phyloP scores from a whole-genome alignment of 1,140 invertebrate species.

The Heterodera schachtii region DNA sequence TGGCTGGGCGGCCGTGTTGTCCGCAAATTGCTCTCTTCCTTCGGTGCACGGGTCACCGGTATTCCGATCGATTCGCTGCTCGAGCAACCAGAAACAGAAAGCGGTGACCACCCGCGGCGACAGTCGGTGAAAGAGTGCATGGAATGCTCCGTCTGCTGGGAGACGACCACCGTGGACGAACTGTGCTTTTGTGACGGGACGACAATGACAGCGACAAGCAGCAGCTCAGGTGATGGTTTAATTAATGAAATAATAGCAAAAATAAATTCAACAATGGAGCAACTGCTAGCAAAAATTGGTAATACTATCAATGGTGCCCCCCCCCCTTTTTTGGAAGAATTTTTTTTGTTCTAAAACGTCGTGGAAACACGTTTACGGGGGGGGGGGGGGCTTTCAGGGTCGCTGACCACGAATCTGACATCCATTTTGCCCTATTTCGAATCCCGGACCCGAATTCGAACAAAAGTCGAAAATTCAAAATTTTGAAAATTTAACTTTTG shows the following conservation, averaged over 20 bases:
- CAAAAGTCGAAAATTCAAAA: no score
- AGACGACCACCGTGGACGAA: not conserved
- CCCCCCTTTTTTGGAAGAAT: no score
- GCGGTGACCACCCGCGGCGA: not conserved
- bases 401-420: no score
- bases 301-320: not conserved
- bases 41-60: not conserved
- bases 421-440: no score
- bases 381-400: no score
- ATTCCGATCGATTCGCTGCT: not conserved
- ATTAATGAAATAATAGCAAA: not conserved
- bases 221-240: not conserved
- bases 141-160: constrained; percentile 6
- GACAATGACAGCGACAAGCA: not conserved
- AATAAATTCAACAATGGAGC: not conserved
- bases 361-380: no score
- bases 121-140: constrained; percentile 4
- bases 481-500: no score
- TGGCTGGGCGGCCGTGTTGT: not conserved
- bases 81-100: not conserved
- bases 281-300: not conserved
- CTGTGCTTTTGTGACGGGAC: constrained; percentile 10
- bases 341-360: no score
- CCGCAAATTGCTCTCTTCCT: not conserved
- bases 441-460: no score